Base-by-base conservation (phyloP, 2,797 vertebrate genomes). In the Lindbergichthys nudifrons region DNA sequence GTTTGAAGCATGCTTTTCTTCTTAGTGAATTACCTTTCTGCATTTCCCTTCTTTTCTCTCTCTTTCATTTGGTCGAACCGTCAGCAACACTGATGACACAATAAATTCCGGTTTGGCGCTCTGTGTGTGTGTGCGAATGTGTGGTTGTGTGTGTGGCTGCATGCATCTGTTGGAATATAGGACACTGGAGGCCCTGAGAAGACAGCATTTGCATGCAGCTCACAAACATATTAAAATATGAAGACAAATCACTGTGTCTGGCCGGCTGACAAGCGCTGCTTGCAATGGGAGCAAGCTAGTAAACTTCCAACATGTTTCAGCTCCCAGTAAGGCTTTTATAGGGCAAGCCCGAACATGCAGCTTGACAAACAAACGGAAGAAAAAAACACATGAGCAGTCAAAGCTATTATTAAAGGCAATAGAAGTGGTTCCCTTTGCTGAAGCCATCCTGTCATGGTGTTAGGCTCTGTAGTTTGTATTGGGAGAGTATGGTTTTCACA, bases 161-260 rank as follows among this genome's bases (percentile, higher is more conserved):
- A 42, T 19, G 18, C 80, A 75, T 82, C 63, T 66, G 58, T 30
- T 65, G 73, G 82, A 88, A 91, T 87, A 90, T 88, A 81, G 89
- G 91, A 81, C 88, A 79, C 80, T 64, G 50, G 72, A 85, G 65
- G 78, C 83, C 72, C 81, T 42, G 68, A 82, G 83, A 87, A 83
- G 83, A 78, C 86, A 68, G 57, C 86, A 92, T 94, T 93, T 93
- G 89, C 88, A 91, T 92, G 89, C 88, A 43, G 82, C 86, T 85
- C 89, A 86, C 89, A 92, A 87, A 92, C 92, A 87, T 91, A 93
- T 93, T 91, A 92, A 91, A 92, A 91, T 93, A 94, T 93, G 91
- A 93, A 92, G 92, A 94, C 92, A 93, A 92, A 94, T 94, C 67
- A 84, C 91, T 86, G 77, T 77, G 85, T 90, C 88, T 88, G 82